A percentile compares a stretch with the other conserved stretches of the same genome.
These are phyloP conservation scores for Fundulus diaphanus DNA, from an alignment of 2,797 vertebrate species.

Conservation along the genomic window DNA sequence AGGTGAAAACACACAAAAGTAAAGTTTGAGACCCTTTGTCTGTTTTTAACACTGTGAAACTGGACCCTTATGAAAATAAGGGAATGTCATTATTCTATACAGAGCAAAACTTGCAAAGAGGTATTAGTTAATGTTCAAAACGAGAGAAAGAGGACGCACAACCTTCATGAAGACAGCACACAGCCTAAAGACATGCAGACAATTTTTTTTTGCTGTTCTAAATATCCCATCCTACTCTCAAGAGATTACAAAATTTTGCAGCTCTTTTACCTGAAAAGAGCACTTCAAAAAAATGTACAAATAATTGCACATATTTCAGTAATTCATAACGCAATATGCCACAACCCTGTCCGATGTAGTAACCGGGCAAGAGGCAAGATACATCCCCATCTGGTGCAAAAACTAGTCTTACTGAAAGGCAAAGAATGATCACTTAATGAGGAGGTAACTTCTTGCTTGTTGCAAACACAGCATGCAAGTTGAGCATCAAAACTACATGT, in stretches of 20 bases:
- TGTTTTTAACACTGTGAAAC: constrained; percentile 8
- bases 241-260: constrained; percentile 41
- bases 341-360: not conserved
- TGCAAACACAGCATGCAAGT: not conserved
- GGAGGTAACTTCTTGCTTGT: not conserved
- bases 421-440: not conserved
- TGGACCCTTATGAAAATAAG: constrained; percentile 16
- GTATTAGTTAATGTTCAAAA: constrained; percentile 28
- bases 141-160: constrained; percentile 1
- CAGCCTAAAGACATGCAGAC: constrained; percentile 13
- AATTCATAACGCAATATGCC: not conserved
- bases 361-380: not conserved
- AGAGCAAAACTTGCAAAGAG: constrained; percentile 23
- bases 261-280: not conserved
- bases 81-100: constrained; percentile 1
- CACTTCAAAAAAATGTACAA: constrained; percentile 9
- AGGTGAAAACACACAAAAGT: constrained; percentile 3
- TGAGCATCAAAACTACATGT: not conserved
- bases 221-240: constrained; percentile 39
- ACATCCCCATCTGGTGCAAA: not conserved
- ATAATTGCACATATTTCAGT: not conserved
- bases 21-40: constrained; percentile 9
- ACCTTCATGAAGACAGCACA: constrained; percentile 30
- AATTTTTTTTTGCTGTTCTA: constrained; percentile 2
- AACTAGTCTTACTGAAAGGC: not conserved